Percentiles rank a stretch among this genome's conserved stretches.
Conservation (phyloP, 2,113 vertebrate species). For the Macrotus californicus region DNA sequence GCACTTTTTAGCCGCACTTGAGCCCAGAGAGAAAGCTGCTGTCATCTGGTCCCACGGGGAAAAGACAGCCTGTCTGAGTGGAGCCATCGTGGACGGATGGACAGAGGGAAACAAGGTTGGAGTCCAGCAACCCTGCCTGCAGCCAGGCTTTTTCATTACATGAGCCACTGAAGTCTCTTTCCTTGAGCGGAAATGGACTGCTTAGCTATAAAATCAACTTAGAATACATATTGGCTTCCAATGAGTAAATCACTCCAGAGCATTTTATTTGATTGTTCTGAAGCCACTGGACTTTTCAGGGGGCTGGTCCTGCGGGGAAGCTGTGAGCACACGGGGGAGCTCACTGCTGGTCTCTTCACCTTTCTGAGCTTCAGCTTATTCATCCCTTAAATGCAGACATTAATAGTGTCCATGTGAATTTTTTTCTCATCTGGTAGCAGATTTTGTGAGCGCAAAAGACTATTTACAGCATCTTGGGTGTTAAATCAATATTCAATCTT, state of each 20-base stretch:
- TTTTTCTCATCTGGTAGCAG: not conserved
- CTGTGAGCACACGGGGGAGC: not conserved
- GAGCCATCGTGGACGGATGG: not conserved
- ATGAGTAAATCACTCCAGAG: not conserved
- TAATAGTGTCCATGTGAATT: not conserved
- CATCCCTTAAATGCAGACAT: not conserved
- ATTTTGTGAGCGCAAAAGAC: not conserved
- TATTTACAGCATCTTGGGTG: not conserved
- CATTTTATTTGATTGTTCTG: not conserved
- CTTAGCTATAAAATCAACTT: not conserved
- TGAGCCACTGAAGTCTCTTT: not conserved
- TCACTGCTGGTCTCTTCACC: not conserved
- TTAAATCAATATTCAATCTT: slow-evolving; percentile 4
- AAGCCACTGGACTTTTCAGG: not conserved
- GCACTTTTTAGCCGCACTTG: not conserved
- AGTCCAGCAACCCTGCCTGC: not conserved
- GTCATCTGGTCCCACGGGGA: not conserved
- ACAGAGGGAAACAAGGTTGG: not conserved
- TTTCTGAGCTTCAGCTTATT: not conserved
- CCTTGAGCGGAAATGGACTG: not conserved
- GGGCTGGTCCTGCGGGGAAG: not conserved
- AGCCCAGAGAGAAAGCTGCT: not conserved
- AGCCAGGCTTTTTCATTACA: not conserved
- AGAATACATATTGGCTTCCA: not conserved
- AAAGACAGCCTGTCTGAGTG: not conserved